Base-by-base conservation (phyloP, 1,140 invertebrate genomes). In the Neodiprion lecontei region DNA sequence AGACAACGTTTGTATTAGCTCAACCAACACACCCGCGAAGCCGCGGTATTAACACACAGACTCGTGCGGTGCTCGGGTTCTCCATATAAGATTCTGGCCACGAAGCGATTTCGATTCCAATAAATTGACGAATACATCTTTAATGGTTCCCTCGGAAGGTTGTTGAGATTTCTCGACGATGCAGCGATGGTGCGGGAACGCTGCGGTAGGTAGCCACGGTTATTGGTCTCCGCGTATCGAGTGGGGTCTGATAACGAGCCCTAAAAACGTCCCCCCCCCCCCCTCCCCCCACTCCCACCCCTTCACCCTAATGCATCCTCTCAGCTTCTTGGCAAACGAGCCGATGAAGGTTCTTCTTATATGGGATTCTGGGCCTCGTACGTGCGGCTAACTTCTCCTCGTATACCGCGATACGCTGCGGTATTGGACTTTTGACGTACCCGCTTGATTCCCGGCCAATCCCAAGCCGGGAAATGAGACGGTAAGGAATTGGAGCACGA, bases 191-290 rank as follows among this genome's bases (percentile, higher is more conserved):
- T 61, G 11, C 53, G 53, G 28, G 28, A 40, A 61, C 53, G 53
- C 53, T 61, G 53, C 53, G 53, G 53, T 61, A 61, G 53, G 53
- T 61, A 61, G 53, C 53, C 53, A 61, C 53, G 53, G 53, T 61
- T 17, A 61, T 17, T 61, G 53, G 53, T 61, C 53, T 17, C 53
- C 53, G 53, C 11, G 53, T 61, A 61, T 61, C 53, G 53, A 61
- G n/a, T 7, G 53, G 53, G 53, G 53, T 61, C 53, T 61, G 53
- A 61, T 61, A 61, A 61, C 53, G 53, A 17, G 11, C 53, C 53
- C 53, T 61, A 61, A 61, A 61, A 61, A 61, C 53, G 53, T 61
- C n/a, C 53, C n/a, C 53, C 53, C 17, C 17, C 17, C 17, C 17
- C 17, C 17, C 17, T 0, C 0, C 17, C 17, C 17, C 17, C 17